phyloP scores from a whole-genome alignment of 2,797 vertebrate genomes.

The Glossophaga mutica region DNA sequence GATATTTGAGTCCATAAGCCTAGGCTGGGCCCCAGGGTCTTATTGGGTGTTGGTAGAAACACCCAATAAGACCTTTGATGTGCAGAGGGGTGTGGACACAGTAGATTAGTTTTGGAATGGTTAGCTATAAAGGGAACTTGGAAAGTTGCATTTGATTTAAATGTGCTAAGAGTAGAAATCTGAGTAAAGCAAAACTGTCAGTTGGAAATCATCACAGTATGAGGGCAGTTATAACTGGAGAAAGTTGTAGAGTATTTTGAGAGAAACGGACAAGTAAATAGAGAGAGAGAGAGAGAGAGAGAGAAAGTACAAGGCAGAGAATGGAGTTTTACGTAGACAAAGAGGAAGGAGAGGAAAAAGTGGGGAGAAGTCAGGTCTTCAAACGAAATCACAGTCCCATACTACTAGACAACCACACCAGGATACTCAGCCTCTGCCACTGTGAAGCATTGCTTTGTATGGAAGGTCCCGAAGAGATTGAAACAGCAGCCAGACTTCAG shows the following conservation, averaged over 20 bases:
- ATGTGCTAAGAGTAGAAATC: not conserved
- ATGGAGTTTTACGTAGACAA: not conserved
- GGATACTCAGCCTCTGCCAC: fast-evolving
- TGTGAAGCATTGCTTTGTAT: fast-evolving
- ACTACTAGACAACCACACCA: not conserved
- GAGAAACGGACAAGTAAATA: not conserved
- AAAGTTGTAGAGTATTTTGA: not conserved
- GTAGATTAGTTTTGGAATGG: not conserved
- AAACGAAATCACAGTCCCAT: not conserved
- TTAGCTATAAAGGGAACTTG: not conserved
- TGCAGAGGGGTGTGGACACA: not conserved
- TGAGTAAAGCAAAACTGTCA: not conserved
- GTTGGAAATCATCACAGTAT: not conserved
- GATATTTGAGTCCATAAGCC: not conserved
- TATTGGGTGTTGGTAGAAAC: not conserved
- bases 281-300: not conserved
- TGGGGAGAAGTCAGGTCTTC: not conserved
- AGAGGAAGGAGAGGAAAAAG: not conserved
- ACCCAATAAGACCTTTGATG: not conserved
- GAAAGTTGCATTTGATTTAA: not conserved
- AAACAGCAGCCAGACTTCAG: not conserved
- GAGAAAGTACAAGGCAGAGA: not conserved
- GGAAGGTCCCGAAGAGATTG: not conserved
- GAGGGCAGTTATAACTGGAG: not conserved
- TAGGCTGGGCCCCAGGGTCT: not conserved